Base-by-base conservation (phyloP, 2,888 invertebrate genomes). In the Drosophila conformis region DNA sequence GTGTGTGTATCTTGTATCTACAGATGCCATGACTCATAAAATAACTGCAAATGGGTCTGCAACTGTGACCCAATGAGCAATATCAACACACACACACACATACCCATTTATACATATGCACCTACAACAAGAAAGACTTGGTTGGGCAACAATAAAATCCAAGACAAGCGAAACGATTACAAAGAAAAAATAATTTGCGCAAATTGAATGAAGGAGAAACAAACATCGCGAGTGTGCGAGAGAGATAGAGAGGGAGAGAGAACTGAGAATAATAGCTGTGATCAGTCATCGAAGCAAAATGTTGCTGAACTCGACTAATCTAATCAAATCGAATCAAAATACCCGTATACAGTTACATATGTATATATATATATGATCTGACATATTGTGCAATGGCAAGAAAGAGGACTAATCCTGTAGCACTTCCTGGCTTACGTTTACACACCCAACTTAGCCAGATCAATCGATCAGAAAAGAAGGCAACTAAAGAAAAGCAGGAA, bases 161-260 rank as follows among this genome's bases (percentile, higher is more conserved):
- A 85, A 85, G 79, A 85, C 84, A 85, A 82, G 67, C 90, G 64
- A 75, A 69, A 69, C 84, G 88, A 85, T 85, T 85, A 85, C 90
- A 85, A 89, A 76, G 90, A 89, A 85, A 84, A 85, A 74, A 89
- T 82, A 89, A 85, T 85, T 89, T 85, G 84, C 88, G 85, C 90
- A 85, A 85, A 87, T 84, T 78, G 61, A 25, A 15, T 70, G 60
- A 61, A 56, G 33, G 40, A 68, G 27, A 42, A 72, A 36, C 36
- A 21, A 42, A 61, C 60, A 35, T n/a, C 42, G 40, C 29, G 15
- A 31, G 57, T 10, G 49, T 11, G 25, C 8, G 18, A 27, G 15
- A 49, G 35, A 63, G 56, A 29, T 11, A 21, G 29, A n/a, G 27
- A 25, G 33, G 11, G 56, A 59, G 48, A 56, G 66, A 66, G 73